Base-by-base conservation (phyloP, 2,888 invertebrate species). In the Diarsia dahlii region DNA sequence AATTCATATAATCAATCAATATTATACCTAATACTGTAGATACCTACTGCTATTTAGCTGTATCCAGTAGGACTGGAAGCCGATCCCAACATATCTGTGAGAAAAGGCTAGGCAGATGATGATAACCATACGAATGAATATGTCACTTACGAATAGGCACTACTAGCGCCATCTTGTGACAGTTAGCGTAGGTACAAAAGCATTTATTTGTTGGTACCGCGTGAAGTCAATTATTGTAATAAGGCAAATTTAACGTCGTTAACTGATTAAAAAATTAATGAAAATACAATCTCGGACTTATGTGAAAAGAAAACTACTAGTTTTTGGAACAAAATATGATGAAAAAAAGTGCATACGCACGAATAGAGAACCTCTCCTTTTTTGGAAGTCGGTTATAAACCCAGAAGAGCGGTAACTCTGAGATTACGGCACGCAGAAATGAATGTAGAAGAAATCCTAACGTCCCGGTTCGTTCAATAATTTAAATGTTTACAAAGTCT, bases 101-200 rank as follows among this genome's bases (percentile, higher is more conserved):
- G 34, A 34, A 34, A 34, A 34, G 34, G 34, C 34, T 3, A 34
- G 34, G 34, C 34, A 34, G 34, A 34, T 34, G 2, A 34, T 34
- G 34, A 34, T 34, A 34, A 34, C 2, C 34, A 3, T 34, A 34
- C 34, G 34, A 34, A 1, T 10, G 10, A 58, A n/a, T 45, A n/a
- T 2, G 1, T 0, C 5, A 64, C 0, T 18, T n/a, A n/a, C 1
- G 10, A 65, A 48, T 3, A 13, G 6, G 1, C 13, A 80, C 66
- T 45, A 52, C 66, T 66, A 67, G 20, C 78, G 81, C 71, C 77
- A 79, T 78, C 80, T 79, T 0, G 23, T 54, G 69, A 28, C 39
- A 0, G 28, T 54, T 8, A n/a, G n/a, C n/a, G n/a, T n/a, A n/a
- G n/a, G n/a, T n/a, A n/a, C n/a, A n/a, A n/a, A n/a, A n/a, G n/a